phyloP scores from a whole-genome alignment of 1,140 invertebrate genomes.

The Diorhabda carinulata region DNA sequence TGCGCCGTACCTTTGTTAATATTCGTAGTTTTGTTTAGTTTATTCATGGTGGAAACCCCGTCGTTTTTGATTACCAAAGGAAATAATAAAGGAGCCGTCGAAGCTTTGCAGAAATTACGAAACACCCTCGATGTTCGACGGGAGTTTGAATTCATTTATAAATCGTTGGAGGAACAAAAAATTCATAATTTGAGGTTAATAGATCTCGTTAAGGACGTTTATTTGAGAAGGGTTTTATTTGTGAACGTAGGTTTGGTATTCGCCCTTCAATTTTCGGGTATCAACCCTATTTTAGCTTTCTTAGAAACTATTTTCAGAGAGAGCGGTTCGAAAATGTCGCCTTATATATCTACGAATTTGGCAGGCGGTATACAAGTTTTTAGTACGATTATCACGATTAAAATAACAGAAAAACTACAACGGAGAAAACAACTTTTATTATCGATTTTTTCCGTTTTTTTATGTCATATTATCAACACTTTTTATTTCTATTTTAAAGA shows the following conservation, averaged over 20 bases:
- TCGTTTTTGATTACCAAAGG: conserved; percentile 60
- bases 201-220: conserved; percentile 32
- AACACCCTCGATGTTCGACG: conserved; percentile 47
- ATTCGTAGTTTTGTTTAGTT: conserved; percentile 53
- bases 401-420: conserved; percentile 75
- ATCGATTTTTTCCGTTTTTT: conserved; percentile 59
- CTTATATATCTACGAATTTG: conserved; percentile 62
- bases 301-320: conserved; percentile 66
- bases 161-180: not conserved
- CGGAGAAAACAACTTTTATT: conserved; percentile 65
- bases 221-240: conserved; percentile 62
- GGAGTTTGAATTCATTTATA: conserved; percentile 9
- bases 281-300: conserved; percentile 84
- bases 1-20: conserved; percentile 51
- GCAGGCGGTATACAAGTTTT: conserved; percentile 75
- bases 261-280: conserved; percentile 81
- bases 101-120: conserved; percentile 61
- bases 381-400: conserved; percentile 63
- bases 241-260: conserved; percentile 77
- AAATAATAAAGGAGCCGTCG: conserved; percentile 57
- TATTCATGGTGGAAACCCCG: conserved; percentile 69
- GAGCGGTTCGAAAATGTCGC: conserved; percentile 56
- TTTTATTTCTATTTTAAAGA: conserved; percentile 39
- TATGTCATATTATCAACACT: conserved; percentile 36
- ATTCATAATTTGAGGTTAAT: conserved; percentile 5